Evolutionary conservation across 2,797 vertebrate genomes (phyloP).

Genomic region (Sebastes trivittatus): DNA sequence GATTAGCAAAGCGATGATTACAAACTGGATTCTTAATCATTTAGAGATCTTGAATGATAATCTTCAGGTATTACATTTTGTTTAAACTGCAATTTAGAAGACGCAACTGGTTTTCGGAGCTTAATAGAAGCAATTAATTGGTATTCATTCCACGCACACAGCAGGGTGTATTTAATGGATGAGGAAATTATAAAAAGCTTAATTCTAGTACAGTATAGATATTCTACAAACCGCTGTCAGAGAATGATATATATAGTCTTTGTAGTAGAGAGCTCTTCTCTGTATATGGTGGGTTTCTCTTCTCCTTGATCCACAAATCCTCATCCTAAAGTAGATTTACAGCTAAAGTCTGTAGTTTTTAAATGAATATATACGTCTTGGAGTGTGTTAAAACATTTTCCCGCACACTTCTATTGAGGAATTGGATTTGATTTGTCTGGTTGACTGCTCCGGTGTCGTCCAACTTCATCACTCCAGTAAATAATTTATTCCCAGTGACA

Average conservation of each 20-base stretch:
- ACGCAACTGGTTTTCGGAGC: slow-evolving; percentile 1
- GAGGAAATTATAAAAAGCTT: slow-evolving; percentile 33
- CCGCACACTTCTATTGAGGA: neutral
- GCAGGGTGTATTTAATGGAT: slow-evolving; percentile 13
- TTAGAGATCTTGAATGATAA: slow-evolving; percentile 1
- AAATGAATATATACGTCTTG: neutral
- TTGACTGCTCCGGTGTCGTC: neutral
- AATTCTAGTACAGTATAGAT: slow-evolving; percentile 34
- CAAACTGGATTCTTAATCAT: slow-evolving; percentile 15
- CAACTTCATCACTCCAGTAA: slow-evolving; percentile 29
- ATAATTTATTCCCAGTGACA: slow-evolving; percentile 52
- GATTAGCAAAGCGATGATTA: slow-evolving; percentile 11
- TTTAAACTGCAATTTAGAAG: slow-evolving; percentile 5
- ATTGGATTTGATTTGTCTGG: slow-evolving; percentile 6
- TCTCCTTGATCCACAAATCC: neutral
- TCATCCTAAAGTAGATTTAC: neutral
- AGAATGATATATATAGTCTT: neutral
- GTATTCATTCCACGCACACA: slow-evolving; percentile 19
- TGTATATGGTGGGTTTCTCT: neutral
- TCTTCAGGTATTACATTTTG: neutral
- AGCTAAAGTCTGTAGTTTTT: neutral
- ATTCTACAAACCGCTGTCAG: slow-evolving; percentile 19
- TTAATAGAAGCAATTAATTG: slow-evolving; percentile 25
- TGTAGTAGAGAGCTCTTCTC: neutral
- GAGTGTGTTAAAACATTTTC: slow-evolving; percentile 4